These are phyloP conservation scores for Rhinatrema bivittatum DNA, from an alignment of 2,797 vertebrate genomes.

Conservation along the genomic window DNA sequence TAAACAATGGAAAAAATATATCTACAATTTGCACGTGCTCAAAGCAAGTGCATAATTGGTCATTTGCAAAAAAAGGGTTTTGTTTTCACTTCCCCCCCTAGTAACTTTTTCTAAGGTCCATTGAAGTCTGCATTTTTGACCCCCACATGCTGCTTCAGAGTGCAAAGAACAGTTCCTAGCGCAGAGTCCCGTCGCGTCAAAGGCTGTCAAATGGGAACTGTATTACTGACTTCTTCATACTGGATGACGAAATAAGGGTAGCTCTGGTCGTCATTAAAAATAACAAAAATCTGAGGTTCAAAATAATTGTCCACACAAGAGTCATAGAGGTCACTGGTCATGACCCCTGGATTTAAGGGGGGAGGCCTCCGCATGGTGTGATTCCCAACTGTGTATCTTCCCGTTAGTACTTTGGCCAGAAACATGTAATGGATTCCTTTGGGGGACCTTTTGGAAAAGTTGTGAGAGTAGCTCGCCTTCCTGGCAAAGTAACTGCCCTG, in stretches of 20 bases:
- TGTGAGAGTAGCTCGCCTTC: conserved; percentile 94
- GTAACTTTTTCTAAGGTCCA: not conserved
- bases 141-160: not conserved
- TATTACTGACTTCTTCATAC: conserved; percentile 90
- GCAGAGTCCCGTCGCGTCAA: conserved; percentile 40
- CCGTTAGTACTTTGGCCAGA: conserved; percentile 92
- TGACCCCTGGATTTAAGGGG: conserved; percentile 78
- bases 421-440: conserved; percentile 97
- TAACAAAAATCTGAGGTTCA: conserved; percentile 97
- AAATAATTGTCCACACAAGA: conserved; percentile 97
- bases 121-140: not conserved
- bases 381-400: conserved; percentile 89
- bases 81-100: not conserved
- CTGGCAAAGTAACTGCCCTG: conserved; percentile 98
- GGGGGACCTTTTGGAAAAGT: conserved; percentile 89
- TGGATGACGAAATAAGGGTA: conserved; percentile 98
- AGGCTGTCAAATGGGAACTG: conserved; percentile 72
- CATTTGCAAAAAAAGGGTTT: conserved; percentile 30
- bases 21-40: conserved; percentile 72
- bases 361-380: conserved; percentile 93
- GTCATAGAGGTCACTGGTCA: conserved; percentile 95
- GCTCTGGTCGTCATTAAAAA: conserved; percentile 98
- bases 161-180: conserved; percentile 23
- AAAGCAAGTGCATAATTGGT: conserved; percentile 47
- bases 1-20: conserved; percentile 71